phyloP scores from a whole-genome alignment of 2,888 invertebrate genomes.

The Sarcophaga subvicina region DNA sequence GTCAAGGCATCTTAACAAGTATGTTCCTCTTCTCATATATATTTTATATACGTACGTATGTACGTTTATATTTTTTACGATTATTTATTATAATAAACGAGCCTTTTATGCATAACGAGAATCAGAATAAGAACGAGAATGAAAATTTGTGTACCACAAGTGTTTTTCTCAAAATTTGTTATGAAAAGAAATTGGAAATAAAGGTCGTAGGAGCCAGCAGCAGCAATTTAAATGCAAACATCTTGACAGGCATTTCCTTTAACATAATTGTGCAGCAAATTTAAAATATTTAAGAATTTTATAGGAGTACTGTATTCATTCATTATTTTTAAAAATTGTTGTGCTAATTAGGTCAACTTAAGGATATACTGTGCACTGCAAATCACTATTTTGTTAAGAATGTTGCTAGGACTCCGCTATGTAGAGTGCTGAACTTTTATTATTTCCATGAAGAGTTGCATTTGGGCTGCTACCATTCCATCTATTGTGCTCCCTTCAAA shows the following conservation, averaged over 20 bases:
- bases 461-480: too few relatives aligned
- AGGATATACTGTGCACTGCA: too few relatives aligned
- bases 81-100: constrained; percentile 48
- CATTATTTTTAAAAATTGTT: too few relatives aligned
- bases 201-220: not conserved
- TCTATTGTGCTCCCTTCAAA: too few relatives aligned
- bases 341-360: too few relatives aligned
- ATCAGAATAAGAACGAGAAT: not conserved
- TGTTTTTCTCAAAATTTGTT: not conserved
- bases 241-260: not conserved
- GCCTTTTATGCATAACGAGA: constrained; percentile 12
- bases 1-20: constrained; percentile 67
- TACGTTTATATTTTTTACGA: constrained; percentile 20
- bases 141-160: not conserved
- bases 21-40: constrained; percentile 31
- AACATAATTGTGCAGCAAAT: too few relatives aligned
- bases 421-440: too few relatives aligned
- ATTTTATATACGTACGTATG: not conserved
- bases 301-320: too few relatives aligned
- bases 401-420: too few relatives aligned
- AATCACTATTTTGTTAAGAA: too few relatives aligned
- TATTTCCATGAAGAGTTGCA: too few relatives aligned
- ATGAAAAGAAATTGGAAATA: not conserved
- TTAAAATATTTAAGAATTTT: too few relatives aligned
- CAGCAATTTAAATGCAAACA: not conserved